These are phyloP conservation scores for Pao palembangensis DNA, from an alignment of 2,113 vertebrate genomes.

Conservation along the genomic window DNA sequence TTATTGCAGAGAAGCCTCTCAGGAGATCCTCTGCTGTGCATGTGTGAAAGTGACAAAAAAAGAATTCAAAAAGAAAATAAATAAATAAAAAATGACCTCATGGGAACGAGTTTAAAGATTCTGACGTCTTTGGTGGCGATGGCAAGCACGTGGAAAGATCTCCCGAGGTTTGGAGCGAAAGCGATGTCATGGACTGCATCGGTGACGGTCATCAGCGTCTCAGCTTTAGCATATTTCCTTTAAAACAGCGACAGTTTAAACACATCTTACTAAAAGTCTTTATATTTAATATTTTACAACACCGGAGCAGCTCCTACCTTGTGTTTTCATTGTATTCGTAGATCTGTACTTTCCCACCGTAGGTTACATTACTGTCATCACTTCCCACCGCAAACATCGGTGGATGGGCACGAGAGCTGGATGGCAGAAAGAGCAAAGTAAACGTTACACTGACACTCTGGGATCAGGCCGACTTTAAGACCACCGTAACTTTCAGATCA, in stretches of 20 bases:
- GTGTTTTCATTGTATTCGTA: conserved; percentile 99
- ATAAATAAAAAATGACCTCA: conserved; percentile 74
- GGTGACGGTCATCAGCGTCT: conserved; percentile 92
- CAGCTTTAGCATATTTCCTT: conserved; percentile 96
- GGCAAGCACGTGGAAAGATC: conserved; percentile 94
- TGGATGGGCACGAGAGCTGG: conserved; percentile 89
- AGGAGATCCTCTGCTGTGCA: too few relatives aligned
- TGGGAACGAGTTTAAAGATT: conserved; percentile 92
- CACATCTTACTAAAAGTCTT: too few relatives aligned
- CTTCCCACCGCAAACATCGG: conserved; percentile 98
- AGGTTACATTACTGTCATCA: conserved; percentile 87
- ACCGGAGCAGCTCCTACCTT: conserved; percentile 70
- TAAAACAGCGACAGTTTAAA: background rate
- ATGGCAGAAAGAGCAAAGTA: background rate
- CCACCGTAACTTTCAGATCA: too few relatives aligned
- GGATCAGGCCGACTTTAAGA: too few relatives aligned
- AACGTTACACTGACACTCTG: background rate
- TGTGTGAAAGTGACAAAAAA: background rate
- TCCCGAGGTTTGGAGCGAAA: conserved; percentile 96
- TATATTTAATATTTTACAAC: too few relatives aligned
- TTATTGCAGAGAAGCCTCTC: too few relatives aligned
- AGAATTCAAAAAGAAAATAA: background rate
- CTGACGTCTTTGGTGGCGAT: conserved; percentile 96
- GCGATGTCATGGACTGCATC: conserved; percentile 95
- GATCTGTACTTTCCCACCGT: conserved; percentile 94